Conservation (phyloP, 2,113 vertebrate genomes). For the Tetraodon nigroviridis region DNA sequence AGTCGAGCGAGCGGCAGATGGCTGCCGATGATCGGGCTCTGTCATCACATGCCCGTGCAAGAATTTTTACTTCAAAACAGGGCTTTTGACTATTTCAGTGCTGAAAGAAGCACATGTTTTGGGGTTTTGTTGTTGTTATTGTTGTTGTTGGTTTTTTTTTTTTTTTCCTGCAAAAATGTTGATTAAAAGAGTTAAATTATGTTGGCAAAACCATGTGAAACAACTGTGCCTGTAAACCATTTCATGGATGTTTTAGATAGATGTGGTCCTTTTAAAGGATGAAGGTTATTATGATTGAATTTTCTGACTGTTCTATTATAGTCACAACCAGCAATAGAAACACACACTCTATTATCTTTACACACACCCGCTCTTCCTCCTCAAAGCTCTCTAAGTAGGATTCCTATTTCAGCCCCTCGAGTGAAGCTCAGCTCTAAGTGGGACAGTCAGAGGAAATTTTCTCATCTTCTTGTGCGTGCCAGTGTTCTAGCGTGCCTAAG, state of each 20-base stretch:
- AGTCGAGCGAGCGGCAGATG: constrained; percentile 57
- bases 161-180: no score
- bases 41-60: constrained; percentile 47
- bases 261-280: no score
- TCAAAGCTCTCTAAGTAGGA: constrained; percentile 44
- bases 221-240: no score
- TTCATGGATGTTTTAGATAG: no score
- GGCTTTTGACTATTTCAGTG: not conserved
- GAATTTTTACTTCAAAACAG: constrained; percentile 18
- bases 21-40: constrained; percentile 32
- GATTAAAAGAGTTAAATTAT: no score
- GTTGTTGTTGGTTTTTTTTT: no score
- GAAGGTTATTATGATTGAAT: no score
- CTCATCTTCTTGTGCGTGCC: constrained; percentile 18
- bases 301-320: not conserved
- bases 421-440: constrained; percentile 57
- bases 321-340: constrained; percentile 15
- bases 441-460: constrained; percentile 66
- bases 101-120: not conserved
- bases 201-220: no score
- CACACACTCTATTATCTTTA: constrained; percentile 24
- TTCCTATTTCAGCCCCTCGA: constrained; percentile 60
- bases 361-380: not conserved
- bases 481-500: constrained; percentile 1
- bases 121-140: no score